Evolutionary conservation across 2,113 vertebrate species (phyloP).

Genomic region (Erythrocercus mccallii): DNA sequence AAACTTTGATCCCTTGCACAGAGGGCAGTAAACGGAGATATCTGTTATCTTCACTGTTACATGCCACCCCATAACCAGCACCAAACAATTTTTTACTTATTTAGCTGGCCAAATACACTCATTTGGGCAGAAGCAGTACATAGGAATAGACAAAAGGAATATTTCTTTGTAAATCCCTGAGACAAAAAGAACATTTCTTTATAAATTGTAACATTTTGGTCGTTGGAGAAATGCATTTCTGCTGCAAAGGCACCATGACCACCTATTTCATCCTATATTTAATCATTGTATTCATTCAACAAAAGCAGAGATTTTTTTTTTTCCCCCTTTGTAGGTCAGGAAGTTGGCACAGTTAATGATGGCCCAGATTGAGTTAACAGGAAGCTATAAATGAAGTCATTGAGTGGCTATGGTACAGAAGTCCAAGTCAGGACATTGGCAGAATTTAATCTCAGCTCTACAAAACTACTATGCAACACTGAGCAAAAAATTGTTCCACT

Average conservation of each 20-base stretch:
- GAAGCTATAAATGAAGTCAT: neutral
- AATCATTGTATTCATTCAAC: neutral
- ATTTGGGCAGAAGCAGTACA: neutral
- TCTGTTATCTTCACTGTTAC: neutral
- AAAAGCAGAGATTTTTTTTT: neutral
- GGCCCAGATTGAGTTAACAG: neutral
- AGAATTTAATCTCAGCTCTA: neutral
- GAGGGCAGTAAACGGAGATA: neutral
- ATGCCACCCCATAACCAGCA: rapidly evolving
- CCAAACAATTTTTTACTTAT: neutral
- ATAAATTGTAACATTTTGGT: neutral
- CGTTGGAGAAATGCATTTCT: neutral
- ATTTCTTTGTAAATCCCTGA: neutral
- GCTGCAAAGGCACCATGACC: neutral
- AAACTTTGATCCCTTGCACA: neutral
- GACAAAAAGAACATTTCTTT: neutral
- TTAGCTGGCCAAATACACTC: neutral
- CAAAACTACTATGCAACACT: neutral
- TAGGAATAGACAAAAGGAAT: neutral
- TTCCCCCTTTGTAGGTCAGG: neutral
- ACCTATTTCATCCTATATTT: neutral
- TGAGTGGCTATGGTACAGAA: neutral
- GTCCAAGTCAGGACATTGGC: neutral
- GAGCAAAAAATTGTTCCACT: neutral
- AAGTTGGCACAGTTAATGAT: neutral